Evolutionary conservation across 1,140 invertebrate species (phyloP).

Genomic region (Ceratitis capitata): DNA sequence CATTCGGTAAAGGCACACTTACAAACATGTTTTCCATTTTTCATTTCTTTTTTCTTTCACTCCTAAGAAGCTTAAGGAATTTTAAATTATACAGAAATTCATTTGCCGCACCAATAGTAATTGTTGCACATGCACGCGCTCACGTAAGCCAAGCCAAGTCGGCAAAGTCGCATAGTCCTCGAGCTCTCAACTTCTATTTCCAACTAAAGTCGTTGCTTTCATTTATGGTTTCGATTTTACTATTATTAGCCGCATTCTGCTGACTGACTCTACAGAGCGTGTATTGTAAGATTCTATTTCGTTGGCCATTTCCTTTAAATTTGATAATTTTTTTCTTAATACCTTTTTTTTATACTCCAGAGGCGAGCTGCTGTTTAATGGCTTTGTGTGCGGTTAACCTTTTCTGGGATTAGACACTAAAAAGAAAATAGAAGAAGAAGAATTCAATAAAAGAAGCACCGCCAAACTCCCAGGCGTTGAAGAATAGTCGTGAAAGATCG

Average conservation of each 20-base stretch:
- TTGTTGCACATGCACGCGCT: conserved; percentile 1
- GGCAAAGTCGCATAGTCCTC: no score
- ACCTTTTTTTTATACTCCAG: not conserved
- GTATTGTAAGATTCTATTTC: conserved; percentile 28
- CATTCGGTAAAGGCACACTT: not conserved
- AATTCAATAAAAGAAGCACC: not conserved
- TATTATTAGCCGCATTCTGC: conserved; percentile 13
- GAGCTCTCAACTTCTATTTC: not conserved
- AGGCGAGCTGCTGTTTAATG: not conserved
- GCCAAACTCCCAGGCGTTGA: not conserved
- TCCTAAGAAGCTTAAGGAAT: not conserved
- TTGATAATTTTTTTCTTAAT: conserved; percentile 6
- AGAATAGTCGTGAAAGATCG: not conserved
- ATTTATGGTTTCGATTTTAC: conserved; percentile 30
- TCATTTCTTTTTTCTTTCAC: not conserved
- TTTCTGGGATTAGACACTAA: conserved; percentile 3
- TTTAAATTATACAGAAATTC: not conserved
- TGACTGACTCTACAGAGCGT: no score
- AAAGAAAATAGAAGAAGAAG: not conserved
- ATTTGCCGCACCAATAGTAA: not conserved
- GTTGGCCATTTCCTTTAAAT: not conserved
- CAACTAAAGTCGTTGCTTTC: not conserved
- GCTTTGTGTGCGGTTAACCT: not conserved
- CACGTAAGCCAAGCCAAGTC: not conserved
- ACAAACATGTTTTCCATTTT: not conserved